A percentile compares a stretch with the other conserved stretches of the same genome.
phyloP scores from a whole-genome alignment of 2,113 vertebrate genomes.

The Engystomops pustulosus region DNA sequence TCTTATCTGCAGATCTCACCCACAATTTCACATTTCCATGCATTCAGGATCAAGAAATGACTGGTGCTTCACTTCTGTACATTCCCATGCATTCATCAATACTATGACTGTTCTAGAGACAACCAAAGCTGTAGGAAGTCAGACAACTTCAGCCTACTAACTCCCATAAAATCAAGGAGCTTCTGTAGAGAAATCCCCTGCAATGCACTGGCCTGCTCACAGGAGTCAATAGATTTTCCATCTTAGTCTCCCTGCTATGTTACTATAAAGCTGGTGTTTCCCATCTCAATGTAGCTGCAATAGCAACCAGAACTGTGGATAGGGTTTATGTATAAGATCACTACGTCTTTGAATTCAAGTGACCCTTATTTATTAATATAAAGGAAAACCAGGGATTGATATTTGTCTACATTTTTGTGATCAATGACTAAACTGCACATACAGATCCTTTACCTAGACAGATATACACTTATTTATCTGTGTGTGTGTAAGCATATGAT shows the following conservation, averaged over 20 bases:
- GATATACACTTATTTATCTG: neutral
- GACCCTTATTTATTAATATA: neutral
- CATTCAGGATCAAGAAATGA: neutral
- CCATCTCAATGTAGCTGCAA: neutral
- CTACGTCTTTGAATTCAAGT: too few species aligned
- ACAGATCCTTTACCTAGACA: neutral
- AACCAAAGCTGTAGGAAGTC: neutral
- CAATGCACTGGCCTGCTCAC: slow-evolving; percentile 9
- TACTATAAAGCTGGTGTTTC: neutral
- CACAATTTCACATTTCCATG: neutral
- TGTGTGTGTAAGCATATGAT: neutral
- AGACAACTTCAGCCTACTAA: slow-evolving; percentile 33
- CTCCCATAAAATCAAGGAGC: slow-evolving; percentile 13
- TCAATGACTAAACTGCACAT: neutral
- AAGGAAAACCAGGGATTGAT: neutral
- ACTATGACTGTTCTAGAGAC: neutral
- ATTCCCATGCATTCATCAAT: slow-evolving; percentile 19
- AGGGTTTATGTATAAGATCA: neutral
- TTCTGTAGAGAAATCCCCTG: slow-evolving; percentile 16
- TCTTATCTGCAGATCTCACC: neutral
- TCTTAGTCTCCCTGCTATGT: neutral
- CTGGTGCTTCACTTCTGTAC: neutral
- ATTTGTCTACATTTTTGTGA: neutral
- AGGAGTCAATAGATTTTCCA: neutral
- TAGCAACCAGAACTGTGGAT: neutral